Evolutionary conservation across 2,888 invertebrate genomes (phyloP), one percentile per base, ranked within the genome.

Genomic region (Lasius fuliginosus): DNA sequence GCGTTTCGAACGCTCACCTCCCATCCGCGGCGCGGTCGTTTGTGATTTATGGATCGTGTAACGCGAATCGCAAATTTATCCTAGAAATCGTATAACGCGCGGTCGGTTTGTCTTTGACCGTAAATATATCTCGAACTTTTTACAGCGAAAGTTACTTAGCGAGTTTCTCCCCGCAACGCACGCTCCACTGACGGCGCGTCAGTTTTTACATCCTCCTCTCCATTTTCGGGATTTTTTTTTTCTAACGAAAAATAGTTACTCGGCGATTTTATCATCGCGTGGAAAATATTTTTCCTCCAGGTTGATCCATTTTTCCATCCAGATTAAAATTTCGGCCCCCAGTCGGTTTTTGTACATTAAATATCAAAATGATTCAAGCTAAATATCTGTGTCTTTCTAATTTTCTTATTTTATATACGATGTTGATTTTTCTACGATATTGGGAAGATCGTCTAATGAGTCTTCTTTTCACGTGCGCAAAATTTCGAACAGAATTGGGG

Each of bases 61-160:
- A 81, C 62, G 73, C 71, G 73, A 81, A 81, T 71, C 73, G 73
- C 73, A 71, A 81, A 81, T 81, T 81, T 49, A 71, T 46, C 12
- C 33, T 9, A 46, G 18, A 46, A 36, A 71, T n/a, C 23, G 46
- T n/a, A 46, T 4, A 18, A 46, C n/a, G 33, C 46, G 46, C 18
- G 5, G 18, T 27, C 1, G 15, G 12, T 60, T 81, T 81, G 36
- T 36, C 42, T 46, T 27, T 18, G 23, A 33, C 12, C 33, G 23
- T 33, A 60, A 79, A 69, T 60, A 60, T 65, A 27, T 36, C 30
- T 33, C 15, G 3, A 33, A 60, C 33, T 49, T 81, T 79, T 69
- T 62, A 46, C n/a, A 27, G 5, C 46, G 23, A 58, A 42, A 58
- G 15, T 42, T 42, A 40, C 3, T 8, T 8, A 18, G 12, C 36